Percentiles rank a stretch among this genome's conserved stretches.
Conservation (phyloP, 1,140 invertebrate genomes). For the Lordiphosa collinella region DNA sequence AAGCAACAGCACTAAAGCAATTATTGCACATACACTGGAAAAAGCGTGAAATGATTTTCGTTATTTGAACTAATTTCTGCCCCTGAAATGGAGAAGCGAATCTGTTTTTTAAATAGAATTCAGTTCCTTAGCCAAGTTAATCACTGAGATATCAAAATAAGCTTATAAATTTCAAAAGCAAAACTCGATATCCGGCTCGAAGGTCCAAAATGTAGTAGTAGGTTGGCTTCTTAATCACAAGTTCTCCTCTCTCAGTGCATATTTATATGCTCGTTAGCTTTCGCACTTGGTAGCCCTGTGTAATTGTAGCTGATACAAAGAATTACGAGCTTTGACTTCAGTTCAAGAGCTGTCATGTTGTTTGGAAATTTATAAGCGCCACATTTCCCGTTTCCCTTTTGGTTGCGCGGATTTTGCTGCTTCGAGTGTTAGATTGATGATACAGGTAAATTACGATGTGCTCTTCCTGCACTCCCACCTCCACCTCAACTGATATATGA, state of each 20-base stretch:
- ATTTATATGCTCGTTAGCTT: slow-evolving; percentile 5
- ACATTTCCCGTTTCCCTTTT: slow-evolving; percentile 39
- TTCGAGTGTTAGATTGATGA: slow-evolving; percentile 58
- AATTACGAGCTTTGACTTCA: slow-evolving; percentile 33
- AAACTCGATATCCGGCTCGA: slow-evolving; percentile 1
- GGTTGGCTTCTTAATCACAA: no score
- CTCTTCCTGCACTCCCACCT: neutral
- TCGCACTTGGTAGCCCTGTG: slow-evolving; percentile 15
- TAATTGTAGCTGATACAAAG: slow-evolving; percentile 19
- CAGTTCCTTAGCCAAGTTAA: no score
- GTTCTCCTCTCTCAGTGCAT: no score
- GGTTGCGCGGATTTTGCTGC: slow-evolving; percentile 18
- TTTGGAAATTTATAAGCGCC: slow-evolving; percentile 45
- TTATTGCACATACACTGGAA: slow-evolving; percentile 31
- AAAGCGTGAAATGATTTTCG: no score
- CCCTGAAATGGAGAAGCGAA: no score
- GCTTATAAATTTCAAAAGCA: no score
- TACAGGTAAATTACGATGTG: slow-evolving; percentile 53
- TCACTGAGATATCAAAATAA: no score
- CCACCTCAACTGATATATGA: slow-evolving; percentile 48
- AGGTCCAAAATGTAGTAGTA: neutral
- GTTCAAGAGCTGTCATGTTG: slow-evolving; percentile 22
- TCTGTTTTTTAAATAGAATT: no score
- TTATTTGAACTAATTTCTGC: no score
- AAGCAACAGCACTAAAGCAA: slow-evolving; percentile 12